phyloP scores from a whole-genome alignment of 2,797 vertebrate genomes.

The Toxotes lorentzi region DNA sequence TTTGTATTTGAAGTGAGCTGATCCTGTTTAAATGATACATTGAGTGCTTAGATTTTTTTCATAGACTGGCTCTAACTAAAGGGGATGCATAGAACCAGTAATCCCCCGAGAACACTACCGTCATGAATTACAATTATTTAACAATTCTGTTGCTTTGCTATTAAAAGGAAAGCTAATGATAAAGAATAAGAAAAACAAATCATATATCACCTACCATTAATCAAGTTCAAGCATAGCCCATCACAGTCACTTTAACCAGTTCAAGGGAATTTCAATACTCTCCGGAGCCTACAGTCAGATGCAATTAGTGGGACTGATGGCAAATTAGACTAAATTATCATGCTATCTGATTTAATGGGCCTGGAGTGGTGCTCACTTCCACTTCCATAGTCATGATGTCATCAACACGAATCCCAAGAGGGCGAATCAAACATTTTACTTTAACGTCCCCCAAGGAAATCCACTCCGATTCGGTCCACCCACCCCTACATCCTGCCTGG shows the following conservation, averaged over 20 bases:
- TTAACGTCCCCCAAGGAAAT: constrained; percentile 69
- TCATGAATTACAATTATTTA: constrained; percentile 10
- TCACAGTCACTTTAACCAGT: constrained; percentile 83
- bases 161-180: constrained; percentile 48
- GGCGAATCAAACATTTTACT: constrained; percentile 73
- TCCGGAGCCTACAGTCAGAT: constrained; percentile 80
- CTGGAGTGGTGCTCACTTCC: constrained; percentile 59
- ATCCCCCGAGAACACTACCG: constrained; percentile 19
- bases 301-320: constrained; percentile 84
- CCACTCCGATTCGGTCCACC: constrained; percentile 71
- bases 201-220: constrained; percentile 73
- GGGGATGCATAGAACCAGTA: neutral
- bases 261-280: constrained; percentile 80
- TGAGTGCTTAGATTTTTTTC: constrained; percentile 16
- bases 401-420: constrained; percentile 62
- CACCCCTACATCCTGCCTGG: constrained; percentile 71
- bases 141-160: constrained; percentile 8
- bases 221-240: constrained; percentile 72
- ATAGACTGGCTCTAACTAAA: constrained; percentile 8
- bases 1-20: constrained; percentile 28
- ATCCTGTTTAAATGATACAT: constrained; percentile 43
- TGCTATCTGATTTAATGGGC: constrained; percentile 82
- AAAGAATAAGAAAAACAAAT: constrained; percentile 63
- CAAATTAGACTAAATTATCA: constrained; percentile 84
- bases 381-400: constrained; percentile 68